phyloP scores from a whole-genome alignment of 2,888 invertebrate genomes.

The Adelphocoris suturalis region DNA sequence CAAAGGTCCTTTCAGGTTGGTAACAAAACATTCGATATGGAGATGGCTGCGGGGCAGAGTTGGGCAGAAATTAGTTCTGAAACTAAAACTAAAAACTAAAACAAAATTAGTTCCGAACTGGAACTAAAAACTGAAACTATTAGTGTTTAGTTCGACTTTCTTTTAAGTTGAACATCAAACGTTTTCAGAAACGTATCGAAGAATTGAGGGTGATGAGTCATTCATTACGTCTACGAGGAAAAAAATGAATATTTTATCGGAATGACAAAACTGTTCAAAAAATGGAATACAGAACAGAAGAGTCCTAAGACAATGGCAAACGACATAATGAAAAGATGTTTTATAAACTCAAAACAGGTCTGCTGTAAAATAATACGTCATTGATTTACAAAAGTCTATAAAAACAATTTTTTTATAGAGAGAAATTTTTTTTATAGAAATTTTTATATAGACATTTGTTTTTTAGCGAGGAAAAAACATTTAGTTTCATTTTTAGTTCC shows the following conservation, averaged over 20 bases:
- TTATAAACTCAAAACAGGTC: not conserved
- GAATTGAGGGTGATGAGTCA: not conserved
- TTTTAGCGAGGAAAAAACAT: no score
- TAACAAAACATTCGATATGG: conserved; percentile 76
- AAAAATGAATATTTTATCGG: conserved; percentile 3
- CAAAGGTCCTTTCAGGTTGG: conserved; percentile 78
- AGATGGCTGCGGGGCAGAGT: no score
- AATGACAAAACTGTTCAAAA: conserved; percentile 7
- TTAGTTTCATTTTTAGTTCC: no score
- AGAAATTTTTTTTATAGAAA: no score
- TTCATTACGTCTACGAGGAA: not conserved
- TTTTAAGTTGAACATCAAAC: not conserved
- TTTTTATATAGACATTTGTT: no score
- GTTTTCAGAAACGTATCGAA: not conserved
- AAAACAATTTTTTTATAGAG: not conserved
- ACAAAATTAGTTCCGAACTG: no score
- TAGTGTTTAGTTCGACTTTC: no score
- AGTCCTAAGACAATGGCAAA: not conserved
- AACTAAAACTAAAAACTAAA: no score
- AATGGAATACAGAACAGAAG: conserved; percentile 7
- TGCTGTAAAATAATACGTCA: not conserved
- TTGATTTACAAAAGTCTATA: not conserved
- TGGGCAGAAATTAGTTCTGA: no score
- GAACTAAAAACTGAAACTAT: no score
- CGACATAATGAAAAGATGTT: conserved; percentile 5